Evolutionary conservation across 1,140 invertebrate genomes (phyloP).

Genomic region (Drosophila azteca): DNA sequence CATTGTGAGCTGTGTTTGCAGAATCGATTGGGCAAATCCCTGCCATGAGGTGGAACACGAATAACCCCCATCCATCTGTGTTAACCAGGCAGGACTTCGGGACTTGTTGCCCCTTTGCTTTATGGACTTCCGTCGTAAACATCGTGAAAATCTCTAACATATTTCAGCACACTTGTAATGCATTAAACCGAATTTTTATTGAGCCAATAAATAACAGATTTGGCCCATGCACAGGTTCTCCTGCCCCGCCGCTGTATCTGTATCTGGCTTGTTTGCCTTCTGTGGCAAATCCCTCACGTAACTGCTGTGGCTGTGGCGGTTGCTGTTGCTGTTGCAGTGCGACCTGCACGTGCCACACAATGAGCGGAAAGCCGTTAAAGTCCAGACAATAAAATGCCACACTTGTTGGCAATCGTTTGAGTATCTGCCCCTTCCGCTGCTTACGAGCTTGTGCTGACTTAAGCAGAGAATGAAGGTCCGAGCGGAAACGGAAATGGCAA

Average conservation of each 20-base stretch:
- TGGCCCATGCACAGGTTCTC: conserved; percentile 22
- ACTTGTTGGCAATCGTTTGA: conserved; percentile 65
- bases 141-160: conserved; percentile 40
- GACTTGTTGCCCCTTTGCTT: conserved; percentile 64
- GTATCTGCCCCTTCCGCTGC: conserved; percentile 11
- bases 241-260: neutral
- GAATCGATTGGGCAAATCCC: conserved; percentile 33
- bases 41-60: too few species aligned
- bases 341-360: conserved; percentile 56
- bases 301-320: conserved; percentile 25
- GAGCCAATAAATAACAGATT: conserved; percentile 76
- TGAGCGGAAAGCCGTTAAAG: conserved; percentile 58
- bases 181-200: conserved; percentile 76
- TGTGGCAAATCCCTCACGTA: conserved; percentile 58
- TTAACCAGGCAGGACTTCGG: conserved; percentile 29
- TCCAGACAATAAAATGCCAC: conserved; percentile 74
- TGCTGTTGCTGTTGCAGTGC: neutral
- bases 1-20: conserved; percentile 37
- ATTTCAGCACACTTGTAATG: conserved; percentile 61
- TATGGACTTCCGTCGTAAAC: conserved; percentile 58
- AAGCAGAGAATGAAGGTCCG: neutral
- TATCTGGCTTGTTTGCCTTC: conserved; percentile 28
- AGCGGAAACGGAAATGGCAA: conserved; percentile 44
- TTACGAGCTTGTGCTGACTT: conserved; percentile 31
- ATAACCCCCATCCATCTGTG: neutral